Percentiles rank a stretch among this genome's conserved stretches.
Conservation (phyloP, 2,113 vertebrate species). For the Phaethon lepturus region DNA sequence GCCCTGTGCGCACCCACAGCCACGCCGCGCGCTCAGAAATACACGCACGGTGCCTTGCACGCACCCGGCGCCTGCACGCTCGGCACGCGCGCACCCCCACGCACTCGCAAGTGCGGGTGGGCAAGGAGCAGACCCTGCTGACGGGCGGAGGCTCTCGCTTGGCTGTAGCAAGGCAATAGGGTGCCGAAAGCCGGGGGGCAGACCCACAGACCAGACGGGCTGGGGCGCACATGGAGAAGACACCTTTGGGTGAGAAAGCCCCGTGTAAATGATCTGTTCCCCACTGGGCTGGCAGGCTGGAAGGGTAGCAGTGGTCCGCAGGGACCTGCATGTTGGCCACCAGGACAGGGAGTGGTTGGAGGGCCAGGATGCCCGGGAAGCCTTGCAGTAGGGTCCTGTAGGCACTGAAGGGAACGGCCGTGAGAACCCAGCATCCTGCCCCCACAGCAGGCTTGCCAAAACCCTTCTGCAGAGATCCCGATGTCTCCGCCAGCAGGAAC, state of each 20-base stretch:
- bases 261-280: not conserved
- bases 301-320: fast-evolving
- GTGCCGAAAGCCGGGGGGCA: not conserved
- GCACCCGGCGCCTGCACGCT: too few relatives aligned
- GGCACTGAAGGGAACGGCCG: not conserved
- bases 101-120: too few relatives aligned
- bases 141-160: fast-evolving
- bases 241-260: not conserved
- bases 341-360: not conserved
- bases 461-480: not conserved
- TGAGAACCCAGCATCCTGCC: not conserved
- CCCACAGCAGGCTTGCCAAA: not conserved
- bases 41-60: too few relatives aligned
- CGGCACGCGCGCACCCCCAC: too few relatives aligned
- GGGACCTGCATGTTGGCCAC: not conserved
- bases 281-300: not conserved
- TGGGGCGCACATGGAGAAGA: not conserved
- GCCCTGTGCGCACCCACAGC: too few relatives aligned
- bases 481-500: fast-evolving
- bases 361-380: not conserved
- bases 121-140: fast-evolving
- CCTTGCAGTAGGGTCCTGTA: not conserved
- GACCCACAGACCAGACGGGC: too few relatives aligned
- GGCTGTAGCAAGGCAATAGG: not conserved
- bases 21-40: too few relatives aligned